These are phyloP conservation scores for Lagodon rhomboides DNA, from an alignment of 2,797 vertebrate species.

Conservation along the genomic window DNA sequence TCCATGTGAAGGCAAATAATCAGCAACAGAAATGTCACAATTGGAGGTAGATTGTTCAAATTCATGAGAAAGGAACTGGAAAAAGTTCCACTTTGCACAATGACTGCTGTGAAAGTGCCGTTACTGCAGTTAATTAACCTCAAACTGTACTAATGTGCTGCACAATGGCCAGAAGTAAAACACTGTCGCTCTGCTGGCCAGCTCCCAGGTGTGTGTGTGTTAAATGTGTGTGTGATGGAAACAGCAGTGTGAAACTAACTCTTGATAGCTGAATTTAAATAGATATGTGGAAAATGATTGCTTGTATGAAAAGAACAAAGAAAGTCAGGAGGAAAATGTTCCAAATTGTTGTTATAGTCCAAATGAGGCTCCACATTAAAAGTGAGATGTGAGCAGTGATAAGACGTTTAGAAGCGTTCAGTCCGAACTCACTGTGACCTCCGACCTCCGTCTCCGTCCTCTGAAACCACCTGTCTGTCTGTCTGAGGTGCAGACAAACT, in stretches of 20 bases:
- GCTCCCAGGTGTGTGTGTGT: constrained; percentile 15
- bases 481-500: too few relatives aligned
- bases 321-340: not conserved
- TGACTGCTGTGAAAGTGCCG: constrained; percentile 41
- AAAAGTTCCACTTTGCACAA: constrained; percentile 46
- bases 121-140: constrained; percentile 60
- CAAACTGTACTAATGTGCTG: constrained; percentile 33
- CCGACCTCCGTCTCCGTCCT: too few relatives aligned
- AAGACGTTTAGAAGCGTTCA: too few relatives aligned
- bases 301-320: too few relatives aligned
- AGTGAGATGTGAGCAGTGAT: too few relatives aligned
- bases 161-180: constrained; percentile 37
- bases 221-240: not conserved
- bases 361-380: not conserved
- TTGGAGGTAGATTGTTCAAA: constrained; percentile 29
- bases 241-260: not conserved
- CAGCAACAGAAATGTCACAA: constrained; percentile 16
- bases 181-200: not conserved
- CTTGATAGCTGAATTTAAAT: not conserved
- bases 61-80: constrained; percentile 38
- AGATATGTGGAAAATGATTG: not conserved
- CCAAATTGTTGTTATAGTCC: not conserved
- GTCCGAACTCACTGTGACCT: too few relatives aligned
- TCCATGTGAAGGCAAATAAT: constrained; percentile 31
- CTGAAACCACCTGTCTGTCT: too few relatives aligned